Evolutionary conservation across 2,888 invertebrate species (phyloP), one percentile per base, ranked within the genome.

Genomic region (Erebia aethiops): DNA sequence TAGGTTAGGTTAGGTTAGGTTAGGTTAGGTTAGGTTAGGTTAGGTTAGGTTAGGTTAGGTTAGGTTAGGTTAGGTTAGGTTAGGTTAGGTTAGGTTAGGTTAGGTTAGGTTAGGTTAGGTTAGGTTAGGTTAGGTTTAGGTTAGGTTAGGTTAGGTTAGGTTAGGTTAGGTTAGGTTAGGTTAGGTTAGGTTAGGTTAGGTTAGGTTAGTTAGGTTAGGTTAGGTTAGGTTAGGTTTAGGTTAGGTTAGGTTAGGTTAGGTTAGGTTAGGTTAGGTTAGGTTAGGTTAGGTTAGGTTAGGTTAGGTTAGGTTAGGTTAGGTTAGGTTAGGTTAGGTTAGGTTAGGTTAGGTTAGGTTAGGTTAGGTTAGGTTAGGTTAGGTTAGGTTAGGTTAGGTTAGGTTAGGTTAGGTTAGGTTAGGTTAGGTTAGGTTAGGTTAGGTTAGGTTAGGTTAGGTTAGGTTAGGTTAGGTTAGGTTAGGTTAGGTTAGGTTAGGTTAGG

Each of bases 391-490:
- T 72, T 71, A 72, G 71, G 73, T 73, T 70, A 71, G 72, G 69
- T 71, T 72, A 71, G 73, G 71, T 76, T 74, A 71, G 74, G 72
- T 71, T 72, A 74, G 1, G 13, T n/a, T n/a, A n/a, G n/a, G n/a
- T n/a, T n/a, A n/a, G n/a, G n/a, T n/a, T n/a, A 57, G 73, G 73
- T 73, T 76, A 76, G 73, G 74, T 73, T 74, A 73, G 73, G 73
- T 74, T 74, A 73, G 74, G 73, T 74, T 73, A 73, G 73, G 73
- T 73, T 73, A 73, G 73, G 73, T 74, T 74, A 73, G 76, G 74
- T 74, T 74, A 74, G 74, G 74, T 76, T 76, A 74, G 74, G 74
- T 76, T 74, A 72, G 74, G 73, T 71, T 74, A 73, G 73, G 73
- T 74, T 74, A 74, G 73, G 74, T 74, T 74, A 73, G 74, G 74